Evolutionary conservation across 1,140 invertebrate genomes (phyloP), one percentile per base, ranked within the genome.

Genomic region (Aphaenogaster rudis): DNA sequence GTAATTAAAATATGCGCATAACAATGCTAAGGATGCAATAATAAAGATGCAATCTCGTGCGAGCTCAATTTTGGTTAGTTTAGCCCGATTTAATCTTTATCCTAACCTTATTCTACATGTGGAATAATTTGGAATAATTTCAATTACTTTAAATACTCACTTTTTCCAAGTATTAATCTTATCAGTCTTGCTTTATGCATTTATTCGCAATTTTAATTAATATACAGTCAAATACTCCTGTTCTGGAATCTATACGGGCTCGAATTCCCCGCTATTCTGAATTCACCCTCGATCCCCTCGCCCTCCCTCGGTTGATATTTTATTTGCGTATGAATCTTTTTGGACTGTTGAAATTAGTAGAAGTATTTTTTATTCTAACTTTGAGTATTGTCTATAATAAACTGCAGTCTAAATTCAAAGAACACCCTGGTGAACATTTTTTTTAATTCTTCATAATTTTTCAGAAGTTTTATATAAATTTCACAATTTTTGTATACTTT

Each of bases 111-210:
- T 8, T 52, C 48, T 42, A 6, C 1, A 45, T 39, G 42, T 48
- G 61, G 11, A 61, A 42, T 11, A 13, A 54, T 11, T 21, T 17
- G 17, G 17, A 45, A 77, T 6, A 5, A 59, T 66, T 36, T 77
- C 33, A 21, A 54, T 59, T 54, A 11, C n/a, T 17, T 9, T 13
- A 69, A 28, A 28, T 54, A 82, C 82, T 89, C 17, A 90, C 87
- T 76, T 69, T 71, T 80, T 39, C n/a, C 8, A 36, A 74, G 6
- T 45, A 77, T 33, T 52, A 64, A 39, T 63, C 48, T 77, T 21
- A 36, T 50, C 21, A 77, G 2, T 0, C 9, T 74, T 77, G 57
- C 42, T 36, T 52, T 90, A 72, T 86, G 45, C 88, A 90, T 90
- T 86, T 69, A 81, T 69, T 28, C 6, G 15, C 28, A 52, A 13